Evolutionary conservation across 2,888 invertebrate species (phyloP), one percentile per base, ranked within the genome.

Genomic region (Rhagonycha lutea): DNA sequence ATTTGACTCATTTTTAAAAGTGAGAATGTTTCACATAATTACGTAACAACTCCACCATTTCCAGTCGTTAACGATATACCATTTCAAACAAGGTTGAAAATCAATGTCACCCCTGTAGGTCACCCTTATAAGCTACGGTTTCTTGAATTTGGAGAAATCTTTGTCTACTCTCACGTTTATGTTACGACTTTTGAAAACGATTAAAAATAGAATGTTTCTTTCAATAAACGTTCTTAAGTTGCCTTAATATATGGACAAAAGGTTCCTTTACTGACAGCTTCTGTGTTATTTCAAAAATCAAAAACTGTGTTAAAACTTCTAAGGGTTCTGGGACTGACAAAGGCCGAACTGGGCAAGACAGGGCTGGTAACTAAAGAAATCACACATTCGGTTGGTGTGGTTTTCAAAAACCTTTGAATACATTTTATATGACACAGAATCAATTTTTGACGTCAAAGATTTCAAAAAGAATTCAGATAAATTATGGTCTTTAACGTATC

Each of bases 401-500:
- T 84, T 85, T 85, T 84, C 83, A 79, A 85, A 83, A 83, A 79
- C 82, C 81, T 82, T 80, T 79, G 78, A 81, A 82, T 79, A 75
- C 80, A 81, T 82, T 83, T 82, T 80, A 82, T 82, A 81, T 79
- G 82, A 76, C 76, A 83, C 81, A 81, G 81, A 80, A 80, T 75
- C 65, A 71, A 71, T 72, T 65, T 68, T 68, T 73, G 71, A 72
- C 68, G 63, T 72, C 67, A 74, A 77, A 77, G 74, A 74, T 18
- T 81, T 79, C 77, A 77, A 79, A 81, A 80, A 84, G 84, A 84
- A 85, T 84, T 80, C 83, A 83, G 83, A 85, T 86, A 86, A 86
- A 86, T 86, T 86, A 85, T 84, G 81, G 82, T 81, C 83, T 83
- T 85, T 85, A 85, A 81, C 81, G 81, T 80, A 81, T 84, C 80